These are phyloP conservation scores for Eulemur rubriventer DNA, from an alignment of 2,797 vertebrate genomes.

Conservation along the genomic window DNA sequence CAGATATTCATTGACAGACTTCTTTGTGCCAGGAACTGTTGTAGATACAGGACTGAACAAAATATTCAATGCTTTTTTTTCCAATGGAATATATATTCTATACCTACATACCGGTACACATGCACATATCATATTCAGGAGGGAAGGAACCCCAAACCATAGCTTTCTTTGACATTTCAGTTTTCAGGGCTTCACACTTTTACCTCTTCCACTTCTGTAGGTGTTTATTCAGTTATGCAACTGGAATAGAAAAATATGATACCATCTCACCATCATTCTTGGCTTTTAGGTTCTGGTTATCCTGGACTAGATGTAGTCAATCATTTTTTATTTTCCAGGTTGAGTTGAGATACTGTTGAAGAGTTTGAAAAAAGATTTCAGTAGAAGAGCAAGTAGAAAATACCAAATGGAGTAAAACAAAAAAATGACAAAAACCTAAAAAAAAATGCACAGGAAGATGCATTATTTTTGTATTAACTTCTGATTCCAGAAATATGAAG, in stretches of 20 bases:
- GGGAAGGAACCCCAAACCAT: background rate
- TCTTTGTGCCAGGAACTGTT: background rate
- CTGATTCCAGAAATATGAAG: background rate
- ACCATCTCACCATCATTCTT: background rate
- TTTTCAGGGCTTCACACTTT: background rate
- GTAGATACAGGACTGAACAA: background rate
- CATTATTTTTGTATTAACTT: background rate
- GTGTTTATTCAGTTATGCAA: background rate
- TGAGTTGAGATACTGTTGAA: background rate
- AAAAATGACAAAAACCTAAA: background rate
- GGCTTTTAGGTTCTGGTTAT: background rate
- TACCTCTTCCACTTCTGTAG: background rate
- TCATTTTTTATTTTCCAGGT: background rate
- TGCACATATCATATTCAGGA: background rate
- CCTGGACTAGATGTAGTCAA: background rate
- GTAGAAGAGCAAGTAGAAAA: background rate
- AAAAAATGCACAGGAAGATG: background rate
- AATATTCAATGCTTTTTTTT: background rate
- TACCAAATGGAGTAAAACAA: background rate
- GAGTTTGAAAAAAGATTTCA: background rate
- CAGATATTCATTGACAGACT: background rate
- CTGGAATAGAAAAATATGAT: background rate
- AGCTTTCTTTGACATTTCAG: background rate
- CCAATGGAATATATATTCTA: background rate
- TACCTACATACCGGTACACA: rapidly evolving